A percentile compares a stretch with the other conserved stretches of the same genome.
These are phyloP conservation scores for Mastomys natalensis DNA, from an alignment of 2,113 vertebrate species.

Conservation along the genomic window DNA sequence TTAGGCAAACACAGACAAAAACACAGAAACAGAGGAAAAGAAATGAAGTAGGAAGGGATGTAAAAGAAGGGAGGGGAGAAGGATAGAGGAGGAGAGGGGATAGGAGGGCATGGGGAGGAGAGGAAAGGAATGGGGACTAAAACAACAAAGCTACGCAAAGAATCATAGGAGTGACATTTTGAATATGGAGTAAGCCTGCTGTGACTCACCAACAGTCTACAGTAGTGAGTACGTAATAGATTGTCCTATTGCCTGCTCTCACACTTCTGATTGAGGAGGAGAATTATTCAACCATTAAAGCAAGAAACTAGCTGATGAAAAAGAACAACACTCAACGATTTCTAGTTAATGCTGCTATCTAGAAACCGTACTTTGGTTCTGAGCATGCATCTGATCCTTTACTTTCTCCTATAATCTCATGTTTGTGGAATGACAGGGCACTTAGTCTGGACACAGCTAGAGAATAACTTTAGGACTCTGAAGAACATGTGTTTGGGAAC, in stretches of 20 bases:
- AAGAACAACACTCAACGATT: neutral
- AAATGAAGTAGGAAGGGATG: neutral
- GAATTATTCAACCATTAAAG: neutral
- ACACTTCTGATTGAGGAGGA: neutral
- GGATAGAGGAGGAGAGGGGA: neutral
- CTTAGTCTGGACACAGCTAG: neutral
- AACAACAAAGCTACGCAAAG: neutral
- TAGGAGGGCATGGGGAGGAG: too few species aligned
- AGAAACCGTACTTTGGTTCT: neutral
- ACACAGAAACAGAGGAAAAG: neutral
- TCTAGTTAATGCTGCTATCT: neutral
- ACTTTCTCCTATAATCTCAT: neutral
- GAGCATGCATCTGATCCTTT: neutral
- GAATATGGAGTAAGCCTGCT: neutral
- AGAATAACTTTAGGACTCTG: neutral
- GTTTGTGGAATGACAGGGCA: neutral
- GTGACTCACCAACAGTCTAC: neutral
- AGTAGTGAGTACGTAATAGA: neutral
- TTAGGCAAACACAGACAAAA: neutral
- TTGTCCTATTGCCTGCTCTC: neutral
- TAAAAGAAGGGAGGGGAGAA: too few species aligned
- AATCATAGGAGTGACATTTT: neutral
- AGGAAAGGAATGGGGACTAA: neutral
- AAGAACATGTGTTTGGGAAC: rapidly evolving
- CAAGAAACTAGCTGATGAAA: neutral